Evolutionary conservation across 2,113 vertebrate genomes (phyloP), one percentile per base, ranked within the genome.

Genomic region (Epinephelus lanceolatus): DNA sequence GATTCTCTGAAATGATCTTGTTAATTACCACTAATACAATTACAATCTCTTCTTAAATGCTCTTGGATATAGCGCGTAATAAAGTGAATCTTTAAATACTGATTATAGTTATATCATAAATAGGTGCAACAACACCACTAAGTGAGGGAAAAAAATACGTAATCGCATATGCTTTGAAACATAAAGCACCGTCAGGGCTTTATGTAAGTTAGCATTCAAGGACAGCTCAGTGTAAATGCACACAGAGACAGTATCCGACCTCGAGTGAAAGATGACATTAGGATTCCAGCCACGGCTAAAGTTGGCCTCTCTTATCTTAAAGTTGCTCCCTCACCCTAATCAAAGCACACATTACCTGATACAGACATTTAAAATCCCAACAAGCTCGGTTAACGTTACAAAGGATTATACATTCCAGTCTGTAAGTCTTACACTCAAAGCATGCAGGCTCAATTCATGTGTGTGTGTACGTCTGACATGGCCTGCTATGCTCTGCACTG

Each of bases 41-140:
- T 67, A 61, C 6, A 72, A 6, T 79, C 78, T 37, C 1, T 51
- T 71, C 37, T 73, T 23, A 75, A 77, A 79, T 25, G 71, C 2
- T 51, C 52, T 25, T 37, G 15, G 66, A 76, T 75, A 51, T 42
- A 70, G 42, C 14, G 49, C 21, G 30, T 23, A 70, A 80, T 67
- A 27, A 77, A 71, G 59, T 14, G 45, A 42, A 86, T 79, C 78
- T 88, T 87, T 77, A 81, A 86, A 87, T 83, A 87, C 80, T 90
- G 83, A 91, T 82, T 53, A 25, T 23, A 55, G 23, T 52, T 23
- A 47, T 14, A 49, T 78, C 57, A 83, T 82, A 70, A 68, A 59
- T 23, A 73, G 40, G 9, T 27, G 33, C 15, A 42, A 33, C 14
- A 53, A 15, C 25, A 42, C 55, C 23, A 56, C 76, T 87, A 68